These are phyloP conservation scores for Entomobrya proxima DNA, from an alignment of 2,888 invertebrate species.

Conservation along the genomic window DNA sequence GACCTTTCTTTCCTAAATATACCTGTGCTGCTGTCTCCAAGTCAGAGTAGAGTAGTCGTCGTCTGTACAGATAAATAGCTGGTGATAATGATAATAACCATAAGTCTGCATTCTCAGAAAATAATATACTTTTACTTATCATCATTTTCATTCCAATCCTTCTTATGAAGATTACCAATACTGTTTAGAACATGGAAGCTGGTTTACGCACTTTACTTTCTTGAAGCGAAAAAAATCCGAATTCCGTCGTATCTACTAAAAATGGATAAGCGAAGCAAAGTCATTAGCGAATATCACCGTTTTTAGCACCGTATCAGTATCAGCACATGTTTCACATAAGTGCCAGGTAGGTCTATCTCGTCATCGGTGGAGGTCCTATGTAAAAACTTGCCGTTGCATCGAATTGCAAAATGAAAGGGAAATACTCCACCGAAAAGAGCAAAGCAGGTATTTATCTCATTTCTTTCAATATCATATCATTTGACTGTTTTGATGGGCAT, in stretches of 20 bases:
- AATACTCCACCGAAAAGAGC: neutral
- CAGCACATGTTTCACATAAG: neutral
- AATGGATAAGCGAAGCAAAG: neutral
- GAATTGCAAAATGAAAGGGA: neutral
- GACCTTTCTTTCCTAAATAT: neutral
- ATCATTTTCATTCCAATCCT: neutral
- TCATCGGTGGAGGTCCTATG: neutral
- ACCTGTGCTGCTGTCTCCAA: neutral
- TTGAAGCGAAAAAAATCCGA: neutral
- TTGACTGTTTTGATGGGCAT: neutral
- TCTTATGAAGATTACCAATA: neutral
- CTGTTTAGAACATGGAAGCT: neutral
- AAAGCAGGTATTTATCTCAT: neutral
- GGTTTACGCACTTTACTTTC: slow-evolving; percentile 6
- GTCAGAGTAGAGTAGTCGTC: no score
- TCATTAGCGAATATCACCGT: neutral
- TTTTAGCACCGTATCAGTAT: neutral
- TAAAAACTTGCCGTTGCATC: neutral
- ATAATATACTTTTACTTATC: slow-evolving; percentile 23
- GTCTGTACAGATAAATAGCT: no score
- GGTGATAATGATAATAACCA: slow-evolving; percentile 17
- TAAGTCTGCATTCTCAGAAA: slow-evolving; percentile 14
- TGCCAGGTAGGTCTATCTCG: neutral
- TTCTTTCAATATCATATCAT: neutral
- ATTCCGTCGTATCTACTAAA: neutral